Conservation (phyloP, 2,888 invertebrate genomes). For the Melanotus villosus region DNA sequence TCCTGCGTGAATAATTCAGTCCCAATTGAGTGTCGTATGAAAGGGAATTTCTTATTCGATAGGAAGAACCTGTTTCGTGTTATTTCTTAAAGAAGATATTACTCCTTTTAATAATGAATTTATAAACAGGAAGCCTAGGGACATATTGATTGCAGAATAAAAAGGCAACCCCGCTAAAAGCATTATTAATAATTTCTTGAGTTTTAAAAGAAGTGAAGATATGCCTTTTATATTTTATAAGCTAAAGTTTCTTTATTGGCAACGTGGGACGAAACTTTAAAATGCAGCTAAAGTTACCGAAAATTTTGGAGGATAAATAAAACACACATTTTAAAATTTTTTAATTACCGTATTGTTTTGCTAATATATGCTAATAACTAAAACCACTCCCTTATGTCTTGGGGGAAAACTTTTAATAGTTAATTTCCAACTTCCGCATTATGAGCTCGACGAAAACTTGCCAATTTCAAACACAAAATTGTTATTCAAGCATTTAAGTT, state of each 20-base stretch:
- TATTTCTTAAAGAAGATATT: too few species aligned
- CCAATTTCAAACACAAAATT: too few species aligned
- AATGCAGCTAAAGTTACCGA: background rate
- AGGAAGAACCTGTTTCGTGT: background rate
- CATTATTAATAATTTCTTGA: constrained; percentile 62
- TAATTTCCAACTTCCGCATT: too few species aligned
- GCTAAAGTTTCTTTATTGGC: constrained; percentile 27
- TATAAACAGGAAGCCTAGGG: constrained; percentile 30
- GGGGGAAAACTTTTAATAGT: too few species aligned
- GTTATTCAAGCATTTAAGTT: too few species aligned
- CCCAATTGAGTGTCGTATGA: background rate
- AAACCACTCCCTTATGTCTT: too few species aligned
- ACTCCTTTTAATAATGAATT: constrained; percentile 33
- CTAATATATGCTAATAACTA: too few species aligned
- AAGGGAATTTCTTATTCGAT: background rate
- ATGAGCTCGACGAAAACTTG: too few species aligned
- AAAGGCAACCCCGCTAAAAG: constrained; percentile 52
- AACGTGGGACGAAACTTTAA: background rate
- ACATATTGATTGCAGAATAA: constrained; percentile 34
- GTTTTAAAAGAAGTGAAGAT: constrained; percentile 59
- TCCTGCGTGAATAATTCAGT: background rate
- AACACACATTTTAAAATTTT: too few species aligned
- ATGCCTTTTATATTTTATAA: constrained; percentile 39
- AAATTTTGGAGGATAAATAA: too few species aligned
- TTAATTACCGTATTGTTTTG: too few species aligned